Evolutionary conservation across 1,140 invertebrate genomes (phyloP).

Genomic region (Rhopalosiphum maidis): DNA sequence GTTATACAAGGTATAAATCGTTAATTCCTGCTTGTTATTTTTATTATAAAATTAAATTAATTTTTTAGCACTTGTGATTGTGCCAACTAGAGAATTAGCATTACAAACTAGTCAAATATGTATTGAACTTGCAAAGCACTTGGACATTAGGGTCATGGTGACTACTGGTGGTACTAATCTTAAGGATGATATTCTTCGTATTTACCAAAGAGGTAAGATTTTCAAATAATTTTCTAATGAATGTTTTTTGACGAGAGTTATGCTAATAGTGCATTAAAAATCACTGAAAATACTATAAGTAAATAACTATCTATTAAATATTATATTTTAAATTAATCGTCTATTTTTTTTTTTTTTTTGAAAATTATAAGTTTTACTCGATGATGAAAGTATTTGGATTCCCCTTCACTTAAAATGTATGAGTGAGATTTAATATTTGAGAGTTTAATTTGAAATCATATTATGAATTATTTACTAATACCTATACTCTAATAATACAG

Average conservation of each 20-base stretch:
- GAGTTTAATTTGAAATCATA: not conserved
- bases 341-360: not conserved
- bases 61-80: constrained; percentile 88
- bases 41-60: not conserved
- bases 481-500: not conserved
- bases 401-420: constrained; percentile 6
- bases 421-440: not conserved
- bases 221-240: constrained; percentile 49
- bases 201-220: constrained; percentile 89
- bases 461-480: not conserved
- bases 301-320: not conserved
- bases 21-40: not conserved
- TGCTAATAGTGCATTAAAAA: not conserved
- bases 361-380: not conserved
- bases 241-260: not conserved
- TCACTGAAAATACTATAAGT: not conserved
- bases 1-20: constrained; percentile 78
- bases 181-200: constrained; percentile 98
- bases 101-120: constrained; percentile 99
- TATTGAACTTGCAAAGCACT: constrained; percentile 96
- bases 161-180: constrained; percentile 98
- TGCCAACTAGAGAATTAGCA: constrained; percentile 98
- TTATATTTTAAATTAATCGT: not conserved
- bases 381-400: constrained; percentile 27
- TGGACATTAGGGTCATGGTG: constrained; percentile 96